Percentiles rank a stretch among this genome's conserved stretches.
phyloP scores from a whole-genome alignment of 2,113 vertebrate genomes.

The Antechinus flavipes region DNA sequence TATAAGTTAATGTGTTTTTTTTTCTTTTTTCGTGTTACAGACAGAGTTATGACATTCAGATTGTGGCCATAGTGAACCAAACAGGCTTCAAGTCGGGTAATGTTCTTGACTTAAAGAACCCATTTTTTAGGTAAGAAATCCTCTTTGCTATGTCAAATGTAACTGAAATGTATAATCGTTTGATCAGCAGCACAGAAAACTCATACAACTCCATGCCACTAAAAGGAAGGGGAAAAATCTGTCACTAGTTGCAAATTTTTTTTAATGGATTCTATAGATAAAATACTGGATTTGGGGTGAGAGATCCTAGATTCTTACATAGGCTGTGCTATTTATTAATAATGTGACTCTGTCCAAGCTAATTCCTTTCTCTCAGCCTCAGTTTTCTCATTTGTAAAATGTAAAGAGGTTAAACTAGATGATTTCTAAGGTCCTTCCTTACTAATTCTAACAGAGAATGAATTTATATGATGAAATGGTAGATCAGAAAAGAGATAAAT shows the following conservation, averaged over 20 bases:
- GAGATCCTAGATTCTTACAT: not conserved
- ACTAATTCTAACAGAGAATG: not conserved
- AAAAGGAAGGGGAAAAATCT: not conserved
- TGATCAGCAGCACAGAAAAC: not conserved
- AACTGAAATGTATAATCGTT: not conserved
- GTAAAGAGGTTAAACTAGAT: constrained; percentile 4
- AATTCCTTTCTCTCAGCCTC: not conserved
- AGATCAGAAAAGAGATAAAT: not conserved
- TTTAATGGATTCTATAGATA: not conserved
- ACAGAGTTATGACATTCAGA: constrained; percentile 90
- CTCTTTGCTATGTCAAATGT: constrained; percentile 21
- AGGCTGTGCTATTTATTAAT: not conserved
- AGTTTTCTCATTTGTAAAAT: constrained; percentile 47
- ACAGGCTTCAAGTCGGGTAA: constrained; percentile 89
- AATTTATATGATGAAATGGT: not conserved
- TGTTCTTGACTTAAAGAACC: constrained; percentile 88
- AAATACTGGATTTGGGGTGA: not conserved
- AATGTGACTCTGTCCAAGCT: constrained; percentile 13
- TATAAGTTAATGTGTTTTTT: constrained; percentile 22
- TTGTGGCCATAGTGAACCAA: constrained; percentile 87
- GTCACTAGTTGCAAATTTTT: not conserved
- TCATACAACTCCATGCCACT: not conserved
- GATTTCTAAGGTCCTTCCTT: constrained; percentile 23
- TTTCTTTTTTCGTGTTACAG: constrained; percentile 74
- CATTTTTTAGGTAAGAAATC: constrained; percentile 86